These are phyloP conservation scores for Synanthedon formicaeformis DNA, from an alignment of 2,888 invertebrate species.

Conservation along the genomic window DNA sequence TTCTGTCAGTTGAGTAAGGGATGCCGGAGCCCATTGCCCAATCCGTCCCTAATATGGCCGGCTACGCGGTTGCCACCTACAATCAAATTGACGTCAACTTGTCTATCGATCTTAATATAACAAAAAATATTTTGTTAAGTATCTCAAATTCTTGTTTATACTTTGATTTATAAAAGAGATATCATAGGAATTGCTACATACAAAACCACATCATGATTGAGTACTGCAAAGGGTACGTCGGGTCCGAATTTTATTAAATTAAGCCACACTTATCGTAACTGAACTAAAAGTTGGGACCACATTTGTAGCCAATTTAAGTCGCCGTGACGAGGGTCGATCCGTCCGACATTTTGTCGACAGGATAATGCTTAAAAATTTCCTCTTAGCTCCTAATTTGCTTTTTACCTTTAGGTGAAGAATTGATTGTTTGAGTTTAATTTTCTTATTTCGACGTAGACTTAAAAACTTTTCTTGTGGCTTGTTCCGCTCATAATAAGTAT, in stretches of 20 bases:
- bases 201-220: too few relatives aligned
- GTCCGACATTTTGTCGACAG: neutral
- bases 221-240: neutral
- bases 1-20: too few relatives aligned
- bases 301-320: neutral
- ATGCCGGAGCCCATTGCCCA: too few relatives aligned
- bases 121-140: too few relatives aligned
- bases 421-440: neutral
- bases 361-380: constrained; percentile 2
- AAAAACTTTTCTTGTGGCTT: neutral
- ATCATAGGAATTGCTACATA: too few relatives aligned
- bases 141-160: too few relatives aligned
- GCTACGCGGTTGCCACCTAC: too few relatives aligned
- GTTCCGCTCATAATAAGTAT: too few relatives aligned
- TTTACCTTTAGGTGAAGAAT: constrained; percentile 13
- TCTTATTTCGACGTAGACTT: neutral
- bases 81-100: too few relatives aligned
- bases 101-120: too few relatives aligned
- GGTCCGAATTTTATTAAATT: neutral
- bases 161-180: too few relatives aligned
- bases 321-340: neutral
- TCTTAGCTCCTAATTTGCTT: constrained; percentile 32
- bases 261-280: neutral
- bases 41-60: too few relatives aligned
- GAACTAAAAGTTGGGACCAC: neutral